These are phyloP conservation scores for Lordiphosa collinella DNA, from an alignment of 1,140 invertebrate species.

Conservation along the genomic window DNA sequence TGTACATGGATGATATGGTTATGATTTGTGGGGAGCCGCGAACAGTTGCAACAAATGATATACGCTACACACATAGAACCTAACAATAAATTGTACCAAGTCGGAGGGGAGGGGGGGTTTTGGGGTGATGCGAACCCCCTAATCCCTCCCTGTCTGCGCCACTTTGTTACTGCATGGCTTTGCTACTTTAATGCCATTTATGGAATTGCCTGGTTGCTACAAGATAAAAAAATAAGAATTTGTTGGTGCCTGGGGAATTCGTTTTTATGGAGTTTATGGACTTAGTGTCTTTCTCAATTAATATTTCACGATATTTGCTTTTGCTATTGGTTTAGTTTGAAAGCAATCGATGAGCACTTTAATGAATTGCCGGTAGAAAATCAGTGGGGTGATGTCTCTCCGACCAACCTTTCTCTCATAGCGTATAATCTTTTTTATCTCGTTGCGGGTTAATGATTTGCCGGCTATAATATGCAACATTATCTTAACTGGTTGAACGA, in stretches of 20 bases:
- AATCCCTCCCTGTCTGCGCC: no score
- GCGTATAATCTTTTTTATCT: slow-evolving; percentile 47
- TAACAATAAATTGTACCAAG: no score
- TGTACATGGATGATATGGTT: no score
- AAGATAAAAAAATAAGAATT: slow-evolving; percentile 57
- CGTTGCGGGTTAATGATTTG: slow-evolving; percentile 34
- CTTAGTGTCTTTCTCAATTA: slow-evolving; percentile 25
- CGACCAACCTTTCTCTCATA: slow-evolving; percentile 53
- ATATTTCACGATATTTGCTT: slow-evolving; percentile 32
- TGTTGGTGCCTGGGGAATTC: slow-evolving; percentile 4
- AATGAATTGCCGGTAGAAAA: background rate
- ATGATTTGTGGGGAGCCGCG: no score
- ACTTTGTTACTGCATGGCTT: no score
- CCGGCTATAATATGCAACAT: slow-evolving; percentile 34
- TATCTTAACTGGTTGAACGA: slow-evolving; percentile 38
- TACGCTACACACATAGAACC: no score
- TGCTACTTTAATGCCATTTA: slow-evolving; percentile 43
- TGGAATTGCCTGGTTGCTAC: slow-evolving; percentile 59
- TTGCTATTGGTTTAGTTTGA: slow-evolving; percentile 12
- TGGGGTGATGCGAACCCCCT: no score
- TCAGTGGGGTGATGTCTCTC: background rate
- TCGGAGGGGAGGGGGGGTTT: no score
- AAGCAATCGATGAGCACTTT: background rate
- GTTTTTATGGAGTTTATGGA: slow-evolving; percentile 11
- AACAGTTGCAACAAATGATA: no score